Evolutionary conservation across 2,113 vertebrate species (phyloP).

Genomic region (Bufo bufo): DNA sequence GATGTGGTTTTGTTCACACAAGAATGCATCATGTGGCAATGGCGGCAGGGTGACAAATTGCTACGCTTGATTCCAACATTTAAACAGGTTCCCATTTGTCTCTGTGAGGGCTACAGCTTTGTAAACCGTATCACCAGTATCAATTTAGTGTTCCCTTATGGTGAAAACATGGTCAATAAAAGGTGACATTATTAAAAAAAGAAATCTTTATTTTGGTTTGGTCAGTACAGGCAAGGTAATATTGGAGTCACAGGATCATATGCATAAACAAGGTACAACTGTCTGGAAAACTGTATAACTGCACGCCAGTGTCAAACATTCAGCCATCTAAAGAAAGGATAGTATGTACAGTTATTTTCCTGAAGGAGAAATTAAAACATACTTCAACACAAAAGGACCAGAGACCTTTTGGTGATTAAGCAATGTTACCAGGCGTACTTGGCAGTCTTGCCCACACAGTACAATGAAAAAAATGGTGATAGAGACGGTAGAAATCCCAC

Average conservation of each 20-base stretch:
- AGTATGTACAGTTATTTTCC: conserved; percentile 79
- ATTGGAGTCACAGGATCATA: conserved; percentile 94
- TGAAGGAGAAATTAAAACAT: conserved; percentile 67
- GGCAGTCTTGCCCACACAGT: conserved; percentile 84
- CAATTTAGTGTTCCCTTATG: neutral
- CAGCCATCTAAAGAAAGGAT: conserved; percentile 83
- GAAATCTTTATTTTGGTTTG: conserved; percentile 99
- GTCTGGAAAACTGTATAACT: conserved; percentile 89
- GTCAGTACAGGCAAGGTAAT: conserved; percentile 99
- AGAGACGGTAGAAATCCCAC: conserved; percentile 78
- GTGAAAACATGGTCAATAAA: neutral
- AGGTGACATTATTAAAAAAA: conserved; percentile 91
- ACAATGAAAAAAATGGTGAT: conserved; percentile 74
- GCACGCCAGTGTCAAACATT: conserved; percentile 91
- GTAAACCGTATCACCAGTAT: neutral
- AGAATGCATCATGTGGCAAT: too few species aligned
- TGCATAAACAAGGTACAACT: conserved; percentile 90
- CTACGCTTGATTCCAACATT: too few species aligned
- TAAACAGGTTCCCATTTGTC: too few species aligned
- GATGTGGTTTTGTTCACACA: too few species aligned
- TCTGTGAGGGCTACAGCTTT: too few species aligned
- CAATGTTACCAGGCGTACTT: conserved; percentile 83
- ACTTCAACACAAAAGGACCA: conserved; percentile 88
- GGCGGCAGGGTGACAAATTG: too few species aligned
- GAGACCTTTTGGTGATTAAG: conserved; percentile 82